Percentiles rank a stretch among this genome's conserved stretches.
phyloP scores from a whole-genome alignment of 2,797 vertebrate genomes.

The Iguana delicatissima region DNA sequence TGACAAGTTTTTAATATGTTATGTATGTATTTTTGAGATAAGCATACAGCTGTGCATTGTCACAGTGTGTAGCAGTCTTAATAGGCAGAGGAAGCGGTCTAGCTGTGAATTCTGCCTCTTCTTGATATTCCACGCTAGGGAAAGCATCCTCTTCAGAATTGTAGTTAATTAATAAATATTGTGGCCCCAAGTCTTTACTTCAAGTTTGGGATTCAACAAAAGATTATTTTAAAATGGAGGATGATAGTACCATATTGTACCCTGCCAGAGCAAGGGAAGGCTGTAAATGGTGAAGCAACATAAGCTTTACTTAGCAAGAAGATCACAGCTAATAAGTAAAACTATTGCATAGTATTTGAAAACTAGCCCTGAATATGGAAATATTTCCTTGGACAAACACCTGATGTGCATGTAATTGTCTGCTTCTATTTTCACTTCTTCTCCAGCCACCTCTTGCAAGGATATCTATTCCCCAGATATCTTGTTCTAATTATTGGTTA shows the following conservation, averaged over 20 bases:
- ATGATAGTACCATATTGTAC: background rate
- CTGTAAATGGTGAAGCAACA: background rate
- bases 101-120: too few relatives aligned
- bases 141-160: too few relatives aligned
- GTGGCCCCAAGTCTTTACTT: too few relatives aligned
- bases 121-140: too few relatives aligned
- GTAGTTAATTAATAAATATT: too few relatives aligned
- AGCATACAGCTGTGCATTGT: too few relatives aligned
- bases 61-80: too few relatives aligned
- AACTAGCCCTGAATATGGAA: background rate
- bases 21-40: too few relatives aligned
- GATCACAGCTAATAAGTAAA: background rate
- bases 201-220: too few relatives aligned
- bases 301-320: background rate
- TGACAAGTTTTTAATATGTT: too few relatives aligned
- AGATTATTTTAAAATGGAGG: too few relatives aligned
- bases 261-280: background rate
- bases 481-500: constrained; percentile 40
- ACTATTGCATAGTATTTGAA: background rate
- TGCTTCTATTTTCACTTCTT: constrained; percentile 43
- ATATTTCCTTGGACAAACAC: background rate
- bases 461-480: background rate
- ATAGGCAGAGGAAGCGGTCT: too few relatives aligned
- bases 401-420: background rate
- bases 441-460: constrained; percentile 11